Base-by-base conservation (phyloP, 2,888 invertebrate genomes). In the Flexamia atlantica region DNA sequence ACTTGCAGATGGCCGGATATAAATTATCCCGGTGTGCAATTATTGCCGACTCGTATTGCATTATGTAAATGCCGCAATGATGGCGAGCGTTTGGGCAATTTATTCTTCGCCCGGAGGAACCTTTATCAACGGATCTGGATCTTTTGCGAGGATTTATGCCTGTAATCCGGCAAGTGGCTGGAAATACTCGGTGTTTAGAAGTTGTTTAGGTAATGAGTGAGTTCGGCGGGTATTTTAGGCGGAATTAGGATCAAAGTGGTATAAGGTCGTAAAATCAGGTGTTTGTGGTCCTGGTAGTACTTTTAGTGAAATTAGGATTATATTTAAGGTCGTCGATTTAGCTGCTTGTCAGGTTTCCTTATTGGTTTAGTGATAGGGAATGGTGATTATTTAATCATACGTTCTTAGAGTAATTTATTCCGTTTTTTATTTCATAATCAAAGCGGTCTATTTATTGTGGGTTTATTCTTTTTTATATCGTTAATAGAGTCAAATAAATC, bases 31-130 rank as follows among this genome's bases (percentile, higher is more conserved):
- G 20, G 72, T 72, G 42, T 72, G 42, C 46, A 76, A 76, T 76
- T 76, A 76, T 76, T 76, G 74, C 74, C 4, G 50, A 76, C 46
- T 28, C 74, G 4, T 46, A 76, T 76, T 76, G 74, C 46, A 76
- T 76, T 76, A 76, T 76, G 74, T 46, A 76, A 76, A 76, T 1
- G 12, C 20, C 40, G 25, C 7, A 1, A 50, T 76, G 50, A 76
- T 76, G 74, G 74, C 46, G 46, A 46, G 50, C 14, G 14, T 76
- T 76, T 76, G 46, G 74, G 28, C 9, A 23, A 40, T 76, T 76
- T 40, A 28, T 76, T 28, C 40, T 14, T 23, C 17, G 25, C 74
- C 46, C 14, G 74, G 74, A 28, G 40, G 7, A 2, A 10, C 40
- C 23, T 28, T n/a, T 64, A 64, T 64, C 64, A 23, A 14, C 53